Evolutionary conservation across 2,113 vertebrate genomes (phyloP).

Genomic region (Myocastor coypus): DNA sequence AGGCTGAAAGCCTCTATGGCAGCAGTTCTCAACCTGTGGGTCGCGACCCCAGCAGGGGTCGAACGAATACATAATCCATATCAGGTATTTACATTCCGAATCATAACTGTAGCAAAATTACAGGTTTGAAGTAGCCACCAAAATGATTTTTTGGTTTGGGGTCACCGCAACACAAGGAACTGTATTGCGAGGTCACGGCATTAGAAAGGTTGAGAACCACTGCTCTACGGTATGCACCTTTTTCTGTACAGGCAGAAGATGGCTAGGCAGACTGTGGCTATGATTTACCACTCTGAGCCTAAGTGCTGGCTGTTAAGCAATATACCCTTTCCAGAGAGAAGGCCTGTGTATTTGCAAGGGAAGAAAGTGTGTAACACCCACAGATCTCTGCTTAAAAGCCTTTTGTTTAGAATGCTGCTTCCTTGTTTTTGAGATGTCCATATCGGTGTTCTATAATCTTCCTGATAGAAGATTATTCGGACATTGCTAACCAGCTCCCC

Average conservation of each 20-base stretch:
- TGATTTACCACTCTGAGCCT: constrained; percentile 11
- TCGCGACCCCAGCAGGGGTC: too few species aligned
- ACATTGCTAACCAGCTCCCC: not conserved
- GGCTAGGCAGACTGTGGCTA: not conserved
- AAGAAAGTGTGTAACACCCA: not conserved
- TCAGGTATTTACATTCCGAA: too few species aligned
- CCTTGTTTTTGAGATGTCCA: not conserved
- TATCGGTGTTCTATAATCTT: not conserved
- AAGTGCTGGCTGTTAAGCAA: not conserved
- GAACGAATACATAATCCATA: too few species aligned
- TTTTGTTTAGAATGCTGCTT: not conserved
- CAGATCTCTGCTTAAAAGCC: not conserved
- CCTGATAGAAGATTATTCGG: not conserved
- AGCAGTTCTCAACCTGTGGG: too few species aligned
- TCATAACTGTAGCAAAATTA: too few species aligned
- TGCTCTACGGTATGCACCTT: not conserved
- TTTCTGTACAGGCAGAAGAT: not conserved
- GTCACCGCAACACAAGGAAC: too few species aligned
- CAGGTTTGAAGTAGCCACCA: too few species aligned
- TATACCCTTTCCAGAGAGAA: not conserved
- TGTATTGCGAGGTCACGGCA: too few species aligned
- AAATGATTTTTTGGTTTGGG: too few species aligned
- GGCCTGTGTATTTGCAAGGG: not conserved
- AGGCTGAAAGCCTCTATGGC: not conserved
- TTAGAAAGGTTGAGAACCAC: too few species aligned